Evolutionary conservation across 92 coral and sea anemone species (phyloP), one percentile per base, ranked within the genome.

Genomic region (Pocillopora grandis): DNA sequence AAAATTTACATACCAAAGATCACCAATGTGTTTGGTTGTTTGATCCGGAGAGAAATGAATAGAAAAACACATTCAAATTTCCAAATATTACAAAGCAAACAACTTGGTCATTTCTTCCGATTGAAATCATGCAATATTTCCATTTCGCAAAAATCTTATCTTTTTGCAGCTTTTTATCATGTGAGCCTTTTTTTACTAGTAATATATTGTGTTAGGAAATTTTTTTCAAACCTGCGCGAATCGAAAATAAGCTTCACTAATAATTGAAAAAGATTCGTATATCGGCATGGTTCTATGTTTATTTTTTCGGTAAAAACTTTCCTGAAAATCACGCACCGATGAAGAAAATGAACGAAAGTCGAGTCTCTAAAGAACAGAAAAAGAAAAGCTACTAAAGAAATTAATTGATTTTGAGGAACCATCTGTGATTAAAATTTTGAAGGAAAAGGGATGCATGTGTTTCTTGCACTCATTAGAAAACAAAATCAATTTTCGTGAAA

Each of bases 51-150:
- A 35, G 75, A 70, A 70, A 70, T 70, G 57, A 17, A 70, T 36
- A 68, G 33, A 68, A 70, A 70, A 70, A 70, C 20, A 20, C 57
- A 13, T 70, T 70, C 75, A 70, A 70, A 33, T 33, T 70, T 49
- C 5, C 57, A 5, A 19, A 70, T 36, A 70, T 70, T 70, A 70
- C 75, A 70, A 42, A 37, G 56, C 55, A 70, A 70, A 70, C 56
- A 70, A 49, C 17, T 12, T 70, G 75, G 56, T 55, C 9, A 70
- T 70, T 33, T 37, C 75, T 70, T 70, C 75, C 75, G 75, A 70
- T 70, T 70, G 75, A 70, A 36, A 70, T 37, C 42, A 70, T 27
- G 21, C 33, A 64, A 42, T 20, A 49, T 42, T 64, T 78, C 33
- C 37, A 78, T 65, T 65, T 78, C 58, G 18, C 59, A 75, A 76